Evolutionary conservation across 2,797 vertebrate genomes (phyloP).

Genomic region (Sebastes dallii): DNA sequence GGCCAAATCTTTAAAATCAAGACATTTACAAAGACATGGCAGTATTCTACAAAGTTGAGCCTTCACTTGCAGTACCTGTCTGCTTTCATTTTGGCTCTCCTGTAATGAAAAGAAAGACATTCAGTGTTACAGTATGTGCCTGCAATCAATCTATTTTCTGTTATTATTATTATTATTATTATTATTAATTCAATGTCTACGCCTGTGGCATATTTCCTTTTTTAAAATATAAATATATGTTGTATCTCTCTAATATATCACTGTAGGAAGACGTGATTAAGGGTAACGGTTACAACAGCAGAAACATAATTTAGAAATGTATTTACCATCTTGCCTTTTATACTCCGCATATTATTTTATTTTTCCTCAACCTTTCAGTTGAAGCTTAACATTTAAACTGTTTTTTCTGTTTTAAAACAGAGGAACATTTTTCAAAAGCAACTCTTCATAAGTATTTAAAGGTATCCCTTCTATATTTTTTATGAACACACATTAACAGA

Average conservation of each 20-base stretch:
- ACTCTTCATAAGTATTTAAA: neutral
- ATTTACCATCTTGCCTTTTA: neutral
- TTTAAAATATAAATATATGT: neutral
- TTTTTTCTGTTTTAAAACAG: neutral
- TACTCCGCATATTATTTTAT: neutral
- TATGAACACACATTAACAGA: neutral
- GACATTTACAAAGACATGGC: conserved; percentile 17
- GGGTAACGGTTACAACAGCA: neutral
- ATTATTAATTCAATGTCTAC: neutral
- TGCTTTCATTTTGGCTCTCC: conserved; percentile 97
- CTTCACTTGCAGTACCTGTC: conserved; percentile 97
- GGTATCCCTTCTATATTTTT: neutral
- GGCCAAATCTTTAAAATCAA: conserved; percentile 17
- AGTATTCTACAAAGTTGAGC: neutral
- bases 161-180: too few relatives aligned
- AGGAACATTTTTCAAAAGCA: neutral
- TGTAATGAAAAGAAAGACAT: conserved; percentile 63
- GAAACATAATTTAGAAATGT: neutral
- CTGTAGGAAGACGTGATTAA: neutral
- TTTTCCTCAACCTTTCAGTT: neutral
- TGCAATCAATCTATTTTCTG: neutral
- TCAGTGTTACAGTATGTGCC: neutral
- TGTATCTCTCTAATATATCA: neutral
- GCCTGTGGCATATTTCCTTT: neutral
- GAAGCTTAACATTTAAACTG: neutral